These are phyloP conservation scores for Microctenopoma stevenorrisi DNA, from an alignment of 2,797 vertebrate species.

Conservation along the genomic window DNA sequence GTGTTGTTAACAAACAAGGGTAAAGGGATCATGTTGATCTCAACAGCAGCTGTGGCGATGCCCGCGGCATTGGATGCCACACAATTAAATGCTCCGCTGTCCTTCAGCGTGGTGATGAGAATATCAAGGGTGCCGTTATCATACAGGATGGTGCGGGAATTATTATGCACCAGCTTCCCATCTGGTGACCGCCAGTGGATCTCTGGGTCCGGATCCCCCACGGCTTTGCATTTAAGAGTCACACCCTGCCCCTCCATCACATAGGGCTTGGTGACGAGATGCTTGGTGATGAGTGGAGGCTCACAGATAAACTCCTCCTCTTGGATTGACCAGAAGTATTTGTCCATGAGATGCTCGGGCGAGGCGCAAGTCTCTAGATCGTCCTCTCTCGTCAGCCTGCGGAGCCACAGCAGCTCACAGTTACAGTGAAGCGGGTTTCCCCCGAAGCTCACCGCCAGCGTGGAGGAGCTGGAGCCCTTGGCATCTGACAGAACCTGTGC, in stretches of 20 bases:
- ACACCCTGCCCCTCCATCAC: slow-evolving; percentile 93
- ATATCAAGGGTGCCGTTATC: slow-evolving; percentile 93
- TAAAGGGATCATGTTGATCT: slow-evolving; percentile 90
- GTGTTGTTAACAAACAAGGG: slow-evolving; percentile 90
- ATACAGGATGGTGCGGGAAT: slow-evolving; percentile 87
- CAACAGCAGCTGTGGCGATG: slow-evolving; percentile 90
- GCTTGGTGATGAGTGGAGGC: slow-evolving; percentile 90
- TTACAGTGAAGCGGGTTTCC: slow-evolving; percentile 96
- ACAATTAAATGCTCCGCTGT: slow-evolving; percentile 93
- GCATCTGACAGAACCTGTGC: slow-evolving; percentile 86
- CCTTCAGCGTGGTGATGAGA: slow-evolving; percentile 91
- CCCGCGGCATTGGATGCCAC: slow-evolving; percentile 95
- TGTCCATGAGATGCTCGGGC: slow-evolving; percentile 91
- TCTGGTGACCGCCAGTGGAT: slow-evolving; percentile 94
- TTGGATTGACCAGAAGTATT: slow-evolving; percentile 95
- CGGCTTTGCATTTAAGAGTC: slow-evolving; percentile 90
- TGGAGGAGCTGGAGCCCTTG: slow-evolving; percentile 81
- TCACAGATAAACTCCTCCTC: slow-evolving; percentile 96
- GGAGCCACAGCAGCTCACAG: slow-evolving; percentile 94
- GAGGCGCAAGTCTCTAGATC: slow-evolving; percentile 95
- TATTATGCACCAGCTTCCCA: slow-evolving; percentile 92
- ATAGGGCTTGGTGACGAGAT: slow-evolving; percentile 82
- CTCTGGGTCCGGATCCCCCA: slow-evolving; percentile 91
- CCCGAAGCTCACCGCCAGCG: slow-evolving; percentile 90
- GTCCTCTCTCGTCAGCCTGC: slow-evolving; percentile 89